Evolutionary conservation across 2,113 vertebrate species (phyloP), one percentile per base, ranked within the genome.

Genomic region (Rhinogobius similis): DNA sequence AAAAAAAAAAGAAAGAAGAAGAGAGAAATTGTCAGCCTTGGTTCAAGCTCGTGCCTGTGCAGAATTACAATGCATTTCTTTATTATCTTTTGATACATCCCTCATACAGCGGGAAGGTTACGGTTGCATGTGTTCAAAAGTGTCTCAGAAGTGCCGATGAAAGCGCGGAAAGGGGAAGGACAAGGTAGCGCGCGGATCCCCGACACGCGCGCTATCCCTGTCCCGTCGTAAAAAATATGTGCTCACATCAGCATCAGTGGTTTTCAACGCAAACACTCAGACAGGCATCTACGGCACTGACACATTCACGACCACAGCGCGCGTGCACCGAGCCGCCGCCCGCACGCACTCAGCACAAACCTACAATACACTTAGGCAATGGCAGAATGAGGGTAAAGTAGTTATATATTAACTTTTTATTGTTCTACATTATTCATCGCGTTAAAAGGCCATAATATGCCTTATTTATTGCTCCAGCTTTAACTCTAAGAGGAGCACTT

Each of bases 331-430:
- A 12, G 44, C 38, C 62, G 65, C 52, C 70, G 68, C 52, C 70
- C 67, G 69, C 43, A 63, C 59, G 62, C 86, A 75, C 75, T 75
- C 76, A 71, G 52, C 74, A 82, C 81, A 79, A 69, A 77, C 79
- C 86, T 84, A 89, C 84, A 88, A 78, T 81, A 86, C 84, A 87
- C 86, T 90, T 86, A 89, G 73, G 82, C 52, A 83, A 64, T 88
- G 86, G 89, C 90, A 92, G 87, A 89, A 91, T 90, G 87, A 87
- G 86, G 90, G 81, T 90, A 89, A 92, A 88, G 85, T 79, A 87
- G 90, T 89, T 91, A 91, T 92, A 90, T 91, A 92, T 91, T 91
- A 88, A 91, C 85, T 92, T 92, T 91, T 91, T 91, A 91, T 91
- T 89, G 90, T 87, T 90, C 79, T 93, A 87, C 91, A 91, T 92